A percentile compares a stretch with the other conserved stretches of the same genome.
Evolutionary conservation across 2,888 invertebrate species (phyloP).

Genomic region (Tuta absoluta): DNA sequence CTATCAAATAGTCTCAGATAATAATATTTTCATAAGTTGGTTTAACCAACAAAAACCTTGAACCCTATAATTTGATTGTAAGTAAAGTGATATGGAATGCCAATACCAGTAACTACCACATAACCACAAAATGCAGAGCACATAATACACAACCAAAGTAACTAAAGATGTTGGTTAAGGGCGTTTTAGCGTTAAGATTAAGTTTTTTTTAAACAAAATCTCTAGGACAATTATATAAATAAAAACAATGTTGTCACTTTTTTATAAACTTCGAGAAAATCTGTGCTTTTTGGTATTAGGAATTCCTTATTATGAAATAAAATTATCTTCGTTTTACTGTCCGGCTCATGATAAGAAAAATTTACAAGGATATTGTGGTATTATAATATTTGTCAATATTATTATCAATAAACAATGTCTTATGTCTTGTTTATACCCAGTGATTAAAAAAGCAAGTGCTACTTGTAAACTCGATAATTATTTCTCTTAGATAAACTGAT

Average conservation of each 20-base stretch:
- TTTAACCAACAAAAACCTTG: too few relatives aligned
- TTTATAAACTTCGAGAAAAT: neutral
- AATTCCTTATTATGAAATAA: neutral
- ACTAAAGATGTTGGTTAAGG: neutral
- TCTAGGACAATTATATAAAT: too few relatives aligned
- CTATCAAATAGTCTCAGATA: too few relatives aligned
- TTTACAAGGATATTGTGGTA: neutral
- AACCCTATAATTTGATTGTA: too few relatives aligned
- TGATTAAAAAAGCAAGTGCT: neutral
- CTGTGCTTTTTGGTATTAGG: neutral
- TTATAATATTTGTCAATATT: neutral
- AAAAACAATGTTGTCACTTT: too few relatives aligned
- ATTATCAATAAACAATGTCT: too few relatives aligned
- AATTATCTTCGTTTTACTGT: neutral
- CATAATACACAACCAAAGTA: neutral
- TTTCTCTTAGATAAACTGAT: neutral
- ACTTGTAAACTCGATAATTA: neutral
- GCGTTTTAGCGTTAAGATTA: neutral
- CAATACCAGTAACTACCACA: too few relatives aligned
- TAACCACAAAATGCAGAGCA: too few relatives aligned
- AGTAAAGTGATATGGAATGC: too few relatives aligned
- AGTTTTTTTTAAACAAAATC: too few relatives aligned
- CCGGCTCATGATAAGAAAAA: conserved; percentile 5
- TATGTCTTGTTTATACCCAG: neutral
- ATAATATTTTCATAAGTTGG: too few relatives aligned